Evolutionary conservation across 2,888 invertebrate species (phyloP).

Genomic region (Eupithecia subfuscata): DNA sequence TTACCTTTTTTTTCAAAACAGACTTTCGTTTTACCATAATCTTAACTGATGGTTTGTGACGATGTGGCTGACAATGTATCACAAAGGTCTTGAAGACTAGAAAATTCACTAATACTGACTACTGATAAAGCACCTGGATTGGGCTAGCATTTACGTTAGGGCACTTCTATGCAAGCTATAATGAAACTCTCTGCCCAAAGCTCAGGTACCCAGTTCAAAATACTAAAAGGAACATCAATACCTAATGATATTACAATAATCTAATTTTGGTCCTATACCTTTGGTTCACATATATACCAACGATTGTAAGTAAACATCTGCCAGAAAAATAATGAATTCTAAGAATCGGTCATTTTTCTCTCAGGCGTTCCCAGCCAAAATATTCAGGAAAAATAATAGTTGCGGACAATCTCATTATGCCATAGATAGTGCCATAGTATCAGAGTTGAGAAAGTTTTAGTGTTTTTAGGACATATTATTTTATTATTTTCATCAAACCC

Average conservation of each 20-base stretch:
- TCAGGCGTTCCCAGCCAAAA: background rate
- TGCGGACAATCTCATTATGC: conserved; percentile 6
- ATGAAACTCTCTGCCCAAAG: background rate
- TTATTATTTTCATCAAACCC: background rate
- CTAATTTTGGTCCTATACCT: background rate
- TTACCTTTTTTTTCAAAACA: background rate
- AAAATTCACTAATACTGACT: background rate
- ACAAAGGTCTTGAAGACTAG: background rate
- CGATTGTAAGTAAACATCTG: background rate
- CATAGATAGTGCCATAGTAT: background rate
- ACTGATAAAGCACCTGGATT: background rate
- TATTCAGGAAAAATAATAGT: conserved; percentile 4
- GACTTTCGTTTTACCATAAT: background rate
- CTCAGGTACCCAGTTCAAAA: background rate
- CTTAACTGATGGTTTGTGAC: background rate
- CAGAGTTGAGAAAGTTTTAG: background rate
- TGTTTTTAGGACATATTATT: background rate
- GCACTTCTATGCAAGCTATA: background rate
- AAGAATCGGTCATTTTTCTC: background rate
- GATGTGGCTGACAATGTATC: background rate
- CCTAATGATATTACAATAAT: background rate
- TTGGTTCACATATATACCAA: background rate
- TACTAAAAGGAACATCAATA: background rate
- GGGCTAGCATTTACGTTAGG: background rate
- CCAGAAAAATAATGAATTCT: background rate